These are phyloP conservation scores for Chironomus tentans DNA, from an alignment of 2,888 invertebrate genomes.

Conservation along the genomic window DNA sequence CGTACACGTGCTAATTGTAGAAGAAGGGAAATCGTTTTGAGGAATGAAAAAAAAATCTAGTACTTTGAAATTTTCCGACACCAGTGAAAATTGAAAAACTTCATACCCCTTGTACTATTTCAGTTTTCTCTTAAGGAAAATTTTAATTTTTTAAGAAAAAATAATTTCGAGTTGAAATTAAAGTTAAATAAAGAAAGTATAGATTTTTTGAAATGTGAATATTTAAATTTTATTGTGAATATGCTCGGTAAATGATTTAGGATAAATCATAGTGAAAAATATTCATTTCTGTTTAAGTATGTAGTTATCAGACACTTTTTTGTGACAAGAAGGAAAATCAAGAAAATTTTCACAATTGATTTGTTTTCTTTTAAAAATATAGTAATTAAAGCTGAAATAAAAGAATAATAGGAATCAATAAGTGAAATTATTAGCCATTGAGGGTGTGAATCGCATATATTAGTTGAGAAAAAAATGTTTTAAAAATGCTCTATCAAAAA, in stretches of 20 bases:
- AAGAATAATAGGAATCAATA: background rate
- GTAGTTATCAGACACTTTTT: constrained; percentile 1
- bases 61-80: background rate
- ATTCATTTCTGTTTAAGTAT: background rate
- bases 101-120: background rate
- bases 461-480: background rate
- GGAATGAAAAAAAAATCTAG: background rate
- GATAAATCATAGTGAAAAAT: background rate
- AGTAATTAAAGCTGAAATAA: background rate
- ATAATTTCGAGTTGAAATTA: background rate
- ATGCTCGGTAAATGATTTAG: background rate
- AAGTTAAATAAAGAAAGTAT: background rate
- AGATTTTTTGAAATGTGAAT: background rate
- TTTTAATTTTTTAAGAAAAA: background rate
- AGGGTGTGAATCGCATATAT: no score
- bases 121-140: background rate
- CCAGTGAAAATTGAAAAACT: background rate
- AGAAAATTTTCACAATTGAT: background rate
- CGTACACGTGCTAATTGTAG: background rate
- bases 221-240: background rate
- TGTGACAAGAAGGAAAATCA: background rate
- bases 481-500: background rate
- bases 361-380: background rate
- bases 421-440: background rate
- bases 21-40: background rate